Evolutionary conservation across 2,113 vertebrate genomes (phyloP).

Genomic region (Gorilla gorilla): DNA sequence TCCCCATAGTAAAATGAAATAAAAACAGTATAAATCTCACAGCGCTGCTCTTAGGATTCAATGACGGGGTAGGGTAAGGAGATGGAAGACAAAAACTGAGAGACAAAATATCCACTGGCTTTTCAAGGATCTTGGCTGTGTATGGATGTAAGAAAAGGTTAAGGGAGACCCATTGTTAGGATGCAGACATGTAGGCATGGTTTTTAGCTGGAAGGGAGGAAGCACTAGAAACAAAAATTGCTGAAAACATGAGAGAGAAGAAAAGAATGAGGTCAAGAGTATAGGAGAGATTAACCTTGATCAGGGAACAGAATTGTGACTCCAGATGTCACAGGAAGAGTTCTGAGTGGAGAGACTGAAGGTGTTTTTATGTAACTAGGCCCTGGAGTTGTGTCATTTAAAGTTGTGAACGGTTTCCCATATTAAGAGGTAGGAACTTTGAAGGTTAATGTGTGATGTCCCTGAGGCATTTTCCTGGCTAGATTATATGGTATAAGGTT

Average conservation of each 20-base stretch:
- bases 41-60: neutral
- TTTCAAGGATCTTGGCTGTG: neutral
- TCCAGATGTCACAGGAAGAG: neutral
- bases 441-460: neutral
- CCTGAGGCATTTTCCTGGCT: neutral
- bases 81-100: neutral
- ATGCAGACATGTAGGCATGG: neutral
- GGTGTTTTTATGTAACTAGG: neutral
- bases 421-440: neutral
- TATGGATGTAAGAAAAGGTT: neutral
- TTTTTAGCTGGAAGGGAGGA: conserved; percentile 11
- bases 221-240: neutral
- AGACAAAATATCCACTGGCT: neutral
- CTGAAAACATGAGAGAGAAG: neutral
- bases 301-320: neutral
- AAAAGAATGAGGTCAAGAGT: neutral
- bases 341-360: neutral
- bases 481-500: neutral
- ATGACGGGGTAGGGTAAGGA: fast-evolving
- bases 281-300: neutral
- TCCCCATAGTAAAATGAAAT: neutral
- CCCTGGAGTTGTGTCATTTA: neutral
- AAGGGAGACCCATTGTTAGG: neutral
- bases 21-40: neutral
- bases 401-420: neutral